Evolutionary conservation across 2,797 vertebrate species (phyloP), one percentile per base, ranked within the genome.

Genomic region (Arrhamphus sclerolepis): DNA sequence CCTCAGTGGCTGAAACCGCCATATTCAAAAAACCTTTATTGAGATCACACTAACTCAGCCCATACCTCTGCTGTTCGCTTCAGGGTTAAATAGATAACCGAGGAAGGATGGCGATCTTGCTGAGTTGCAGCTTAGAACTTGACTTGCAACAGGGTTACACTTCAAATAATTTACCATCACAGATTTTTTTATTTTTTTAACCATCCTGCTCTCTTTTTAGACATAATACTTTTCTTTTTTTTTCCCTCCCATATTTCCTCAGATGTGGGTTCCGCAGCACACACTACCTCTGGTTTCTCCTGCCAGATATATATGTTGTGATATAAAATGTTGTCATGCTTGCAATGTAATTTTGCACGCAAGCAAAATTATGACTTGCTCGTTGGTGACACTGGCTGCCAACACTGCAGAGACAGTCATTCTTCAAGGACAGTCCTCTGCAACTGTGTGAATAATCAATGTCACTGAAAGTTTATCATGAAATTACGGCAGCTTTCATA

Each of bases 11-110:
- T 75, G 62, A 73, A 77, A 81, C 68, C 56, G 17, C 74, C 72
- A 63, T 64, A 80, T 72, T 83, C 78, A 70, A 75, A 72, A 70
- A 87, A 75, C 67, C 58, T 66, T 84, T 65, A 70, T 82, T 81
- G 75, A 89, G 85, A 89, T 89, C 85, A 83, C 73, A 84, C 78
- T 81, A 82, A 88, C 89, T 86, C 80, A 82, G 75, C 70, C 78
- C 47, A 31, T 71, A 75, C 79, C 78, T 68, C 78, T 52, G 47
- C 73, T 55, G 56, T n/a, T 84, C 72, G 78, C 86, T 77, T 7
- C 55, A 52, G 84, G 80, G 79, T 86, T 83, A 77, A 85, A 84
- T 70, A 80, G 85, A 87, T 89, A 84, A 88, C 49, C 55, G 63
- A 38, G 77, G 62, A 62, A 80, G 77, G 78, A 82, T 72, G 73